Conservation (phyloP, 2,797 vertebrate genomes). For the Neomorphus geoffroyi region DNA sequence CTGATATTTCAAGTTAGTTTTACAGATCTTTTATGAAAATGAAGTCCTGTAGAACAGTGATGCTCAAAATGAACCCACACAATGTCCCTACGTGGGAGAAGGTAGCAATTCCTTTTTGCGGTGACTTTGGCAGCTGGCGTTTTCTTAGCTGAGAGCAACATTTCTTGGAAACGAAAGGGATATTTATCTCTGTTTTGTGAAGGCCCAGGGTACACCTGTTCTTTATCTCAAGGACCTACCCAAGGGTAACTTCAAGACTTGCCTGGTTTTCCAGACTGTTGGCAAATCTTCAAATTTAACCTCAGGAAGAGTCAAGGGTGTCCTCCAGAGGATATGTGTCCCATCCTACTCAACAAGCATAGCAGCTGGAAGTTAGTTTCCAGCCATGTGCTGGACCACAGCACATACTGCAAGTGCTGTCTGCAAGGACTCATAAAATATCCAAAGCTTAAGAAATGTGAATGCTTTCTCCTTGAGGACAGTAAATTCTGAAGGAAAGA, state of each 20-base stretch:
- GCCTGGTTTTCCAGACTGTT: neutral
- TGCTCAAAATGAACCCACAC: neutral
- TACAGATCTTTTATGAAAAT: neutral
- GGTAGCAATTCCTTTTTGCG: neutral
- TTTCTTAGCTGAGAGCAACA: neutral
- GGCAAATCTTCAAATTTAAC: neutral
- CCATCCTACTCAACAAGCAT: neutral
- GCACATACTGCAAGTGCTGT: neutral
- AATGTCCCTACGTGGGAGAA: neutral
- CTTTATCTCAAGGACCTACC: conserved; percentile 27
- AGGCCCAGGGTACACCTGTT: neutral
- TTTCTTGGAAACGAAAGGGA: conserved; percentile 5
- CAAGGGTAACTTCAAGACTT: neutral
- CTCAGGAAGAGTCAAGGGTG: neutral
- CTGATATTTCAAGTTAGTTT: conserved; percentile 9
- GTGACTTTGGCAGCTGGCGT: neutral
- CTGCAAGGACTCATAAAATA: neutral
- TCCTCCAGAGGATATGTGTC: neutral
- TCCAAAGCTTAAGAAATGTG: neutral
- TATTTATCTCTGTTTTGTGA: conserved; percentile 22
- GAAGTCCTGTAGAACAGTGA: neutral
- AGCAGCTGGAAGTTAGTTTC: neutral
- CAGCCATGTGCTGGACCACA: neutral
- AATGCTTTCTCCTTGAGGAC: neutral
- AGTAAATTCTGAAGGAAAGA: neutral